Evolutionary conservation across 2,113 vertebrate genomes (phyloP).

Genomic region (Limanda limanda): DNA sequence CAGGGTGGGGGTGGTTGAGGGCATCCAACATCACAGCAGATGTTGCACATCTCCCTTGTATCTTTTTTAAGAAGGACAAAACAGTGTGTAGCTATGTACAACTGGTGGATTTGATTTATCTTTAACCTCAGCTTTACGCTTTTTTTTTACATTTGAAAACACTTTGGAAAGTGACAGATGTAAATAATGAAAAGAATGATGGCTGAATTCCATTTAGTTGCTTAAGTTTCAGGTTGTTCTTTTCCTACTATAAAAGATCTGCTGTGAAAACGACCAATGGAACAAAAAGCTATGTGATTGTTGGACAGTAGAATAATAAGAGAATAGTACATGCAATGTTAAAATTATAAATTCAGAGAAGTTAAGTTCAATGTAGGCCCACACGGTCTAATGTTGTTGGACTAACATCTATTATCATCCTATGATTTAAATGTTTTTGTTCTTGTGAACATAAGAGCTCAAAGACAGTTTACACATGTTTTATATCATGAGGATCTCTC

Average conservation of each 20-base stretch:
- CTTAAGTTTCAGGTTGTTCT: too few species aligned
- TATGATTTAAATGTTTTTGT: too few species aligned
- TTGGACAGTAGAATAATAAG: background rate
- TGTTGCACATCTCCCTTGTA: conserved; percentile 1
- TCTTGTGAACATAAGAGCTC: too few species aligned
- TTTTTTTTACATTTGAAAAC: background rate
- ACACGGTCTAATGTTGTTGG: background rate
- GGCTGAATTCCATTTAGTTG: background rate
- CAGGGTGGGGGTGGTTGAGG: background rate
- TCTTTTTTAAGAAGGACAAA: conserved; percentile 12
- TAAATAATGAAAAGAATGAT: background rate
- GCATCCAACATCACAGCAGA: conserved; percentile 7
- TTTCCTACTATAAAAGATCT: too few species aligned
- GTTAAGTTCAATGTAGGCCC: background rate
- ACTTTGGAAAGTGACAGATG: background rate
- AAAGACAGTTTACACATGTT: background rate
- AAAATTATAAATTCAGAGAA: background rate
- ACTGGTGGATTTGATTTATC: conserved; percentile 6
- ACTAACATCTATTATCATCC: too few species aligned
- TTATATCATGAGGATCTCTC: conserved; percentile 12
- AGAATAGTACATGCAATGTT: background rate
- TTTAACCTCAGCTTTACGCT: background rate
- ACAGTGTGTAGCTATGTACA: background rate
- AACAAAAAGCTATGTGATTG: background rate
- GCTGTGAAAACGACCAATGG: too few species aligned